Conservation (phyloP, 2,888 invertebrate species). For the Drosophila demipolita region DNA sequence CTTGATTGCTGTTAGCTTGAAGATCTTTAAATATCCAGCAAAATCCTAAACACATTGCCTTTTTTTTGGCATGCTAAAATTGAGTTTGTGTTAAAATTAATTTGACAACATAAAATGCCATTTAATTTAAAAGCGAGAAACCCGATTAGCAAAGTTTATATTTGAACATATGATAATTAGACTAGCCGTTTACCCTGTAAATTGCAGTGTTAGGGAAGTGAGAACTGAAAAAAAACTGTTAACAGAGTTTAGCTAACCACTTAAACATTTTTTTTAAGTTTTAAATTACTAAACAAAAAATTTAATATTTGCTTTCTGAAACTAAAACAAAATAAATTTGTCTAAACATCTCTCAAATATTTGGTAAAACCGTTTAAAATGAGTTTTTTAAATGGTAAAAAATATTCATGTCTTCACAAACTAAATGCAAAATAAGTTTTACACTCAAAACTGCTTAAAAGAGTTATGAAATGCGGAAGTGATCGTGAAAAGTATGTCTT, state of each 20-base stretch:
- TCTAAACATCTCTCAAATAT: neutral
- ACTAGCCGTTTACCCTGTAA: constrained; percentile 21
- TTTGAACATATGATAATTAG: neutral
- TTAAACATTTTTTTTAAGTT: neutral
- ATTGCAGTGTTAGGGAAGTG: neutral
- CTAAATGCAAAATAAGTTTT: neutral
- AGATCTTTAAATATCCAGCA: neutral
- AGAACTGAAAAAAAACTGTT: neutral
- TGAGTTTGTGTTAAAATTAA: constrained; percentile 33
- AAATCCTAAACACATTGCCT: neutral
- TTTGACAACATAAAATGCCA: constrained; percentile 41
- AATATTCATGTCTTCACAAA: neutral
- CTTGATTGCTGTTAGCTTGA: neutral
- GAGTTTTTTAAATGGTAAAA: neutral
- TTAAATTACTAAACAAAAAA: neutral
- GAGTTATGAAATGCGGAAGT: neutral
- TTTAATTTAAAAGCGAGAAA: constrained; percentile 29
- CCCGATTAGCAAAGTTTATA: constrained; percentile 10
- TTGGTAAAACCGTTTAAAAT: neutral
- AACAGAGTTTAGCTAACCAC: no score
- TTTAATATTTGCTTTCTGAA: neutral
- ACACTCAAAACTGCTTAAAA: neutral
- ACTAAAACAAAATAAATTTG: neutral
- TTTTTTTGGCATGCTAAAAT: constrained; percentile 17
- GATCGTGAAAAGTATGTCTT: neutral